A percentile compares a stretch with the other conserved stretches of the same genome.
Evolutionary conservation across 2,888 invertebrate species (phyloP).

Genomic region (Ennomos quercinarius): DNA sequence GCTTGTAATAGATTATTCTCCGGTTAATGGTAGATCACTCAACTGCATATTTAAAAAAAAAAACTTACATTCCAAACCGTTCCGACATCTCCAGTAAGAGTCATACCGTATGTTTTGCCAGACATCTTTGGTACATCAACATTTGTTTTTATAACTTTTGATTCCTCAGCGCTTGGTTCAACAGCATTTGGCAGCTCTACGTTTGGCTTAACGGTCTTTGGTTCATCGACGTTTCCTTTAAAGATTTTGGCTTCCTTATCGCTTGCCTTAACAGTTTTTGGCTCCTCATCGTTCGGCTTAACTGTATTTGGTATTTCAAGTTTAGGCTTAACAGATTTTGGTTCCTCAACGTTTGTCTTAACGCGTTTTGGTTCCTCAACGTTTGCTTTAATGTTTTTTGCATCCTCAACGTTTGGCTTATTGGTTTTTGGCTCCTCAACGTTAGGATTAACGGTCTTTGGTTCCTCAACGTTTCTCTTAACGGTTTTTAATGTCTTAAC

Average conservation of each 20-base stretch:
- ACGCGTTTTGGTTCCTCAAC: neutral
- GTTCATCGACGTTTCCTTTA: neutral
- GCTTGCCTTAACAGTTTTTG: neutral
- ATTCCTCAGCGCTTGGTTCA: neutral
- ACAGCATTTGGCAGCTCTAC: neutral
- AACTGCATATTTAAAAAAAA: too few relatives aligned
- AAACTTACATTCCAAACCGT: constrained; percentile 18
- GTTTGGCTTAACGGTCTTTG: neutral
- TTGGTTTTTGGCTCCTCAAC: too few relatives aligned
- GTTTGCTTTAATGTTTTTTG: neutral
- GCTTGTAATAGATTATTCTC: too few relatives aligned
- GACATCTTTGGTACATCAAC: neutral
- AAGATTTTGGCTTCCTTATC: constrained; percentile 9
- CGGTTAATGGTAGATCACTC: too few relatives aligned
- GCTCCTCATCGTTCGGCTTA: neutral
- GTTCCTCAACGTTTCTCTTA: constrained; percentile 6
- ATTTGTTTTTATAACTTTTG: neutral
- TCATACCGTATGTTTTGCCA: constrained; percentile 5
- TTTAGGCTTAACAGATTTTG: neutral
- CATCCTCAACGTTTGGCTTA: too few relatives aligned
- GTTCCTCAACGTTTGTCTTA: neutral
- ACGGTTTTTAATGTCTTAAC: neutral
- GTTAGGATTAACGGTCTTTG: too few relatives aligned
- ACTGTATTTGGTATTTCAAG: neutral
- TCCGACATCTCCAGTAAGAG: constrained; percentile 7